Evolutionary conservation across 2,797 vertebrate genomes (phyloP), one percentile per base, ranked within the genome.

Genomic region (Notolabrus celidotus): DNA sequence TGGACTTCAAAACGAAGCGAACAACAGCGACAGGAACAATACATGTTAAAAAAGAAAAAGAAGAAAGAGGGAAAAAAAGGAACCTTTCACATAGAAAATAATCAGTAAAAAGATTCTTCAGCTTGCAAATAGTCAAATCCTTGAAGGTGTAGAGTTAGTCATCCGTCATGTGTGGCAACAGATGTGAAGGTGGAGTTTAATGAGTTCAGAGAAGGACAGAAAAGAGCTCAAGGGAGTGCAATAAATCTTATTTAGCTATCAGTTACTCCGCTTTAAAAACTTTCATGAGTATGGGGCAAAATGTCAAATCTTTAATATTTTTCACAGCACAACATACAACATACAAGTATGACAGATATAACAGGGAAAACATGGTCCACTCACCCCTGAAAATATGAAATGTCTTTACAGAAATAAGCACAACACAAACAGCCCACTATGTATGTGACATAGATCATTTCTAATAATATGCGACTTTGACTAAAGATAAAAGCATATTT

Each of bases 181-280:
- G 52, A 51, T 71, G 49, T 66, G 33, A 67, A 50, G 68, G 38
- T 65, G 59, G 17, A 43, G 69, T 62, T 79, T 77, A 74, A 87
- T 82, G 68, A 77, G 74, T 51, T 39, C 23, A 58, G 65, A 83
- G 52, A 71, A 65, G 19, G 65, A 63, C 56, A 69, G 14, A 62
- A 53, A 45, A 54, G 20, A 54, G 51, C 51, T 63, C 33, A 57
- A 67, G 60, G 31, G n/a, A 71, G 46, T 31, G 60, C 23, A 80
- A 68, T 38, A 69, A 81, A 74, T 66, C 36, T 49, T 49, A 47
- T 33, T 71, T 17, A 57, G 72, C 72, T 61, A 53, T 55, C 43
- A 71, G 71, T 72, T 65, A 55, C 61, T 81, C 38, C 52, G 61
- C 74, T 56, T 56, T n/a, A 20, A 55, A n/a, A 46, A 51, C 33